Evolutionary conservation across 2,797 vertebrate genomes (phyloP).

Genomic region (Aeoliscus strigatus): DNA sequence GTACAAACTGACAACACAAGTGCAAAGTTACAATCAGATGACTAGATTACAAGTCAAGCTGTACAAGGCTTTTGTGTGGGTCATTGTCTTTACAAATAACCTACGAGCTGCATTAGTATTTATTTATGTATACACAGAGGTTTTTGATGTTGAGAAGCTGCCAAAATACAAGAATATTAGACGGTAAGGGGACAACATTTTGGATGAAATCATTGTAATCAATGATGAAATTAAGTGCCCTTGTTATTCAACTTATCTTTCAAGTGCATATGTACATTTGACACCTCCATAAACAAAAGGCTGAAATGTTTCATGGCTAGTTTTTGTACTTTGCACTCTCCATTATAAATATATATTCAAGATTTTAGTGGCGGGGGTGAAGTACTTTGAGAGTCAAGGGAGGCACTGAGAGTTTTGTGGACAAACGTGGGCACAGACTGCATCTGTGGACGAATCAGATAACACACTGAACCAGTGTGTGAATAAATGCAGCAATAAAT

Average conservation of each 20-base stretch:
- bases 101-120: slow-evolving; percentile 12
- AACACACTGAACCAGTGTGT: background rate
- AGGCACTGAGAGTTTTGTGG: no score
- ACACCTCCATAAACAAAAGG: background rate
- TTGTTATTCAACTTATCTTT: slow-evolving; percentile 11
- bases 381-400: no score
- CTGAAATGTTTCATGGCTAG: no score
- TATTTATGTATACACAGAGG: slow-evolving; percentile 1
- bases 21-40: slow-evolving; percentile 34
- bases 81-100: no score
- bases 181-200: background rate
- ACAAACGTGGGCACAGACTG: no score
- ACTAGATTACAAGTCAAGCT: slow-evolving; percentile 8
- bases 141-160: slow-evolving; percentile 30
- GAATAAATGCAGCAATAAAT: slow-evolving; percentile 12
- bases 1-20: slow-evolving; percentile 18
- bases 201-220: background rate
- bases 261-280: background rate
- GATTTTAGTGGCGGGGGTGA: no score
- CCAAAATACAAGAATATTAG: slow-evolving; percentile 10
- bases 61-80: no score
- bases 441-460: background rate
- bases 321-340: no score
- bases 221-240: slow-evolving; percentile 13
- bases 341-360: no score